phyloP scores from a whole-genome alignment of 2,888 invertebrate species.

The Caenorhabditis sinica region DNA sequence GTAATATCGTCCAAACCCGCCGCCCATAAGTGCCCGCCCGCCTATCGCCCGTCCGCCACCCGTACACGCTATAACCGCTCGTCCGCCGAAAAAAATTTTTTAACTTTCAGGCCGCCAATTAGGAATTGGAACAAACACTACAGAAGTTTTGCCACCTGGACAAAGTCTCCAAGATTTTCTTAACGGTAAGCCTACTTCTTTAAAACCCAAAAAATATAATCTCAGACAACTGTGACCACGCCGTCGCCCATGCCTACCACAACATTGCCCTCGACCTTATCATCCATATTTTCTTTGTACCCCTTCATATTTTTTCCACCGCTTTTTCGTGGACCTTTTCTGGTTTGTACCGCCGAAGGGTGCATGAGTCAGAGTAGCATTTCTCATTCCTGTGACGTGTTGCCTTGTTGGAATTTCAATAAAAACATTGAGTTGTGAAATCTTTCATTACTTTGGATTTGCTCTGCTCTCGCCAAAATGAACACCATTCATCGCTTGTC shows the following conservation, averaged over 20 bases:
- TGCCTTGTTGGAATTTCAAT: not conserved
- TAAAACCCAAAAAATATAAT: not conserved
- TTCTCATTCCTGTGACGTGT: not conserved
- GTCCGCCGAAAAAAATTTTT: too few relatives aligned
- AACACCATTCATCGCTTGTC: slow-evolving; percentile 4
- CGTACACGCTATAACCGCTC: too few relatives aligned
- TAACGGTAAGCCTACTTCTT: not conserved
- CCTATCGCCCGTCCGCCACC: too few relatives aligned
- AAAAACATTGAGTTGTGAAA: not conserved
- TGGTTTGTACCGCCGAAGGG: slow-evolving; percentile 25
- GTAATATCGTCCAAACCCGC: too few relatives aligned
- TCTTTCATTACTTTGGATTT: slow-evolving; percentile 21
- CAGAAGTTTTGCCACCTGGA: not conserved
- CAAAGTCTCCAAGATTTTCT: not conserved
- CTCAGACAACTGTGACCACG: slow-evolving; percentile 24
- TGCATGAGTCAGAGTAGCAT: not conserved
- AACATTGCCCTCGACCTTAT: slow-evolving; percentile 40
- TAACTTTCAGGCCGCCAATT: slow-evolving; percentile 18
- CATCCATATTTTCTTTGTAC: slow-evolving; percentile 30
- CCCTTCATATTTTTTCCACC: slow-evolving; percentile 42
- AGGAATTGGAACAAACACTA: not conserved
- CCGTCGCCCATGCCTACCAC: not conserved
- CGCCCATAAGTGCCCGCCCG: too few relatives aligned
- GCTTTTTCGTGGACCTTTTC: slow-evolving; percentile 53
- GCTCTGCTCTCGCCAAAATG: not conserved